A percentile compares a stretch with the other conserved stretches of the same genome.
Evolutionary conservation across 37 sponge, comb jelly and placozoan genomes (phyloP).

Genomic region (Agelas oroides): DNA sequence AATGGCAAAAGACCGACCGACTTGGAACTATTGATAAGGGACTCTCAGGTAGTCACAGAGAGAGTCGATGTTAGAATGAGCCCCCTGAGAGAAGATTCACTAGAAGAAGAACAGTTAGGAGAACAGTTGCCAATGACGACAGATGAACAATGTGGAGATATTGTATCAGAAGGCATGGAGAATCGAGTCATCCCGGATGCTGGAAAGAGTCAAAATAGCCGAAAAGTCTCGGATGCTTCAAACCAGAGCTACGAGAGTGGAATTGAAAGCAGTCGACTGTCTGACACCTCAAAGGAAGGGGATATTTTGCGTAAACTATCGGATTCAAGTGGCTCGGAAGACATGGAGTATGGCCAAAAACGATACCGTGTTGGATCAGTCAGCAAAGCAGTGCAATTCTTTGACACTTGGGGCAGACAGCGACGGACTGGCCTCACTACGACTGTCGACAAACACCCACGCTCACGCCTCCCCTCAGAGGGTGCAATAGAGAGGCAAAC

Average conservation of each 20-base stretch:
- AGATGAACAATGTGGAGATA: background rate
- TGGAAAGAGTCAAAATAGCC: background rate
- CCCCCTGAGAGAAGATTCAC: constrained; percentile 18
- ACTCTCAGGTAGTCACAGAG: no score
- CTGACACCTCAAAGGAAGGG: background rate
- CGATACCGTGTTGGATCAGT: constrained; percentile 15
- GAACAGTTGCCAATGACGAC: background rate
- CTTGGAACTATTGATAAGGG: no score
- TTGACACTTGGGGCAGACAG: constrained; percentile 12
- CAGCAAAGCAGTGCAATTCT: background rate
- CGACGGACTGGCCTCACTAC: constrained; percentile 27
- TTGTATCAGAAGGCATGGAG: background rate
- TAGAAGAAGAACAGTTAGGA: background rate
- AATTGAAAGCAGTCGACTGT: background rate
- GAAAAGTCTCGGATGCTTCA: constrained; percentile 35
- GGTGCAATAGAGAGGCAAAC: no score
- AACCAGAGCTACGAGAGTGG: constrained; percentile 48
- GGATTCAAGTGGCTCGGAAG: constrained; percentile 3
- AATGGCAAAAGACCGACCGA: no score
- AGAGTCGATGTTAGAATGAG: background rate
- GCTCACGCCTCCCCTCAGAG: no score
- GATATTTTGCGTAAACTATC: background rate
- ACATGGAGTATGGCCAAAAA: background rate
- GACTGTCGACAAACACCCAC: background rate
- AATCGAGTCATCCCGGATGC: background rate